Evolutionary conservation across 2,888 invertebrate species (phyloP).

Genomic region (Nasonovia ribisnigri): DNA sequence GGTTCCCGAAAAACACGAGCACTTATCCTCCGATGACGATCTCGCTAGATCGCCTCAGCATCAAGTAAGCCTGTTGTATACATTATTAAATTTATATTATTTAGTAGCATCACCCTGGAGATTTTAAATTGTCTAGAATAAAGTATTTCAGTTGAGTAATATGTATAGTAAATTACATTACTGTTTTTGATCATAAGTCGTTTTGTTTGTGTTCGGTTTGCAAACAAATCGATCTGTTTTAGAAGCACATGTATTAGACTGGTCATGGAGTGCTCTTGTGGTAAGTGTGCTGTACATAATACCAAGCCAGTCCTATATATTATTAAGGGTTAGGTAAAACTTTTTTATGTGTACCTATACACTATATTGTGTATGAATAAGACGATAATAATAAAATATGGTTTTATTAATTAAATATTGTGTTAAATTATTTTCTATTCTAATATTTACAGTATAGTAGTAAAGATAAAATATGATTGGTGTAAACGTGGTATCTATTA

Average conservation of each 20-base stretch:
- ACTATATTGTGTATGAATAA: too few species aligned
- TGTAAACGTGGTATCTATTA: too few species aligned
- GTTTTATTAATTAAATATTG: too few species aligned
- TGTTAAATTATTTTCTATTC: too few species aligned
- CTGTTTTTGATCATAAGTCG: neutral
- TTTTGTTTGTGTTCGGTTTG: neutral
- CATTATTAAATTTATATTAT: too few species aligned
- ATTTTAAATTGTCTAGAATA: neutral
- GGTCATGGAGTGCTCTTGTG: neutral
- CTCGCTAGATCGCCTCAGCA: neutral
- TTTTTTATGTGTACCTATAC: too few species aligned
- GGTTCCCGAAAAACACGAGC: neutral
- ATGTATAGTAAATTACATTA: neutral
- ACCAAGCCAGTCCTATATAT: neutral
- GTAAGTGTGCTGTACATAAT: neutral
- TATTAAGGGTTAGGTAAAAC: neutral
- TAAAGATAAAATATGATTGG: too few species aligned
- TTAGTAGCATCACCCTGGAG: neutral
- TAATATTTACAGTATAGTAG: too few species aligned
- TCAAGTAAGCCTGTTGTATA: neutral
- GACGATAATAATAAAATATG: too few species aligned
- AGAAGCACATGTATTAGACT: neutral
- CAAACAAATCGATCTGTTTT: neutral
- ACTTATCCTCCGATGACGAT: neutral
- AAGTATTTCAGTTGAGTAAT: neutral